A percentile compares a stretch with the other conserved stretches of the same genome.
These are phyloP conservation scores for Heterodera schachtii DNA, from an alignment of 1,140 invertebrate genomes.

Conservation along the genomic window DNA sequence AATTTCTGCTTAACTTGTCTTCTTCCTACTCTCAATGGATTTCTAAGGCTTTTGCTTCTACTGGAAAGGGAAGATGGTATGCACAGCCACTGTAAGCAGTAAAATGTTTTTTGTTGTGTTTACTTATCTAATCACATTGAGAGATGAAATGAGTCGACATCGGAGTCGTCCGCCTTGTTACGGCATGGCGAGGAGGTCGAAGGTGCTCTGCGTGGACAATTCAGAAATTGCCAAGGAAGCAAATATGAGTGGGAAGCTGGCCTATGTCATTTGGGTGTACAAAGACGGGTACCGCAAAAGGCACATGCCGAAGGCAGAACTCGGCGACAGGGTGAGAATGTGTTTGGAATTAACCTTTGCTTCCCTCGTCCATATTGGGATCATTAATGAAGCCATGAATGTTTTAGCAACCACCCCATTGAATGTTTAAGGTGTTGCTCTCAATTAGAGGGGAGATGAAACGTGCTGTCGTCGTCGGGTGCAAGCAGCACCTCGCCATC, in stretches of 20 bases:
- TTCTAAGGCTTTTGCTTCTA: background rate
- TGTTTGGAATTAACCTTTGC: constrained; percentile 17
- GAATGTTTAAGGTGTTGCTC: constrained; percentile 76
- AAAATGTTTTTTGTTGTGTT: background rate
- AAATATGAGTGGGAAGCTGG: constrained; percentile 87
- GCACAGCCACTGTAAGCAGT: constrained; percentile 7
- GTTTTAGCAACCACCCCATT: no score
- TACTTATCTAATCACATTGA: constrained; percentile 33
- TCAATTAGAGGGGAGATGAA: constrained; percentile 95
- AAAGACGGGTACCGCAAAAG: constrained; percentile 61
- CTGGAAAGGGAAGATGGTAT: constrained; percentile 25
- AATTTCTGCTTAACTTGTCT: background rate
- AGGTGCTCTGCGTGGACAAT: constrained; percentile 91
- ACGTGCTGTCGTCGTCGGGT: constrained; percentile 88
- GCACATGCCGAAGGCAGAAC: constrained; percentile 74
- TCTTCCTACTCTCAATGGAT: background rate
- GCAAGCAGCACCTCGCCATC: constrained; percentile 74
- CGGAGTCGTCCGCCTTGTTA: constrained; percentile 57
- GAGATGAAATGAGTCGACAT: constrained; percentile 59
- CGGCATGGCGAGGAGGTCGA: constrained; percentile 71
- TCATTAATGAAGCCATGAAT: no score
- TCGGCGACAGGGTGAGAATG: constrained; percentile 79
- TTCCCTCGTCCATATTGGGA: no score
- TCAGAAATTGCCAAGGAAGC: constrained; percentile 88
- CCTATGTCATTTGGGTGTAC: constrained; percentile 71